These are phyloP conservation scores for Sebastes minor DNA, from an alignment of 2,797 vertebrate species.

Conservation along the genomic window DNA sequence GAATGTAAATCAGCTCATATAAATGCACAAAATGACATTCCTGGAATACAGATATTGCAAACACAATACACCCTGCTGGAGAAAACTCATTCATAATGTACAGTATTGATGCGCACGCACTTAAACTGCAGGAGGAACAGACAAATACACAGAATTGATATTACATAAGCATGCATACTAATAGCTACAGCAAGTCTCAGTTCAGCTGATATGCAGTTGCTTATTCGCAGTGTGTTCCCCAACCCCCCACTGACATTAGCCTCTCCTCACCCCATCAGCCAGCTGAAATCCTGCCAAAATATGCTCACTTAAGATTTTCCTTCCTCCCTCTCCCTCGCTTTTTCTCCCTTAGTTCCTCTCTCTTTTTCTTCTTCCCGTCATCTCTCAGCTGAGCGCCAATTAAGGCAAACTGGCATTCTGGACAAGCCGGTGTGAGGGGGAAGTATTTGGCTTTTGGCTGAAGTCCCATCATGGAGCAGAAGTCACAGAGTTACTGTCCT, in stretches of 20 bases:
- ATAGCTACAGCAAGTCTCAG: constrained; percentile 23
- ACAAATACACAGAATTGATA: background rate
- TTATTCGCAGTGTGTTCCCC: constrained; percentile 42
- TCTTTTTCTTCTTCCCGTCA: constrained; percentile 33
- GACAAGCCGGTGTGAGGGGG: constrained; percentile 38
- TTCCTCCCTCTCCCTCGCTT: constrained; percentile 26
- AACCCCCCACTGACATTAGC: constrained; percentile 62
- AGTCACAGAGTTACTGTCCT: constrained; percentile 45
- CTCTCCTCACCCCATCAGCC: constrained; percentile 65
- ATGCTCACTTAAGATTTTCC: constrained; percentile 62
- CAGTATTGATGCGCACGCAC: background rate
- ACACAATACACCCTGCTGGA: background rate
- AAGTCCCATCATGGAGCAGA: constrained; percentile 39
- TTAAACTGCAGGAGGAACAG: background rate
- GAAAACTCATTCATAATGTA: background rate
- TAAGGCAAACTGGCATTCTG: constrained; percentile 74
- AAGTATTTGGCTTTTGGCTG: constrained; percentile 47
- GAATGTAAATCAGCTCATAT: constrained; percentile 7
- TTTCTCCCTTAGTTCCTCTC: constrained; percentile 45
- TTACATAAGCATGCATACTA: constrained; percentile 17
- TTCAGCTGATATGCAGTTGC: constrained; percentile 42
- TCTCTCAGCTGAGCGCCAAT: constrained; percentile 70
- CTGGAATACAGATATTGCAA: background rate
- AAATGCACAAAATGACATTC: background rate
- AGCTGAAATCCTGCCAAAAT: constrained; percentile 73